Percentiles rank a stretch among this genome's conserved stretches.
Evolutionary conservation across 2,113 vertebrate genomes (phyloP).

Genomic region (Diadophis punctatus): DNA sequence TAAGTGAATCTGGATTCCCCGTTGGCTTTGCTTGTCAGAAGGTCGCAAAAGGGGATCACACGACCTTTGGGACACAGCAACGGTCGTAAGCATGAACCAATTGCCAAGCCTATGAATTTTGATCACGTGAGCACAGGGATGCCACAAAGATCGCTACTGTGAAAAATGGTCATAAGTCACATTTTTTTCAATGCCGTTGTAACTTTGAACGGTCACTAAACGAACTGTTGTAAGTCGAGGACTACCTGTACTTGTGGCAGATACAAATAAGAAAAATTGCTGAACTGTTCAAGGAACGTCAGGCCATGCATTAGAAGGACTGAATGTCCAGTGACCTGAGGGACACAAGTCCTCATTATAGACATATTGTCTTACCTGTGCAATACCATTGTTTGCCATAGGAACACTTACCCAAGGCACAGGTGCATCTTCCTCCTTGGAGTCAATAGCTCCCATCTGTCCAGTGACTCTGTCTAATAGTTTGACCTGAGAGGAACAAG

Average conservation of each 20-base stretch:
- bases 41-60: too few species aligned
- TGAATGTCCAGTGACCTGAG: background rate
- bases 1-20: background rate
- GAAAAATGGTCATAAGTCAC: background rate
- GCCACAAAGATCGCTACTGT: background rate
- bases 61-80: background rate
- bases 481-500: slow-evolving; percentile 21
- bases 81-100: background rate
- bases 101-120: background rate
- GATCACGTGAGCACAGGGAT: background rate
- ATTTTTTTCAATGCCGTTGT: background rate
- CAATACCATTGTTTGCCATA: background rate
- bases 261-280: background rate
- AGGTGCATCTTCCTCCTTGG: slow-evolving; percentile 28
- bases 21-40: background rate
- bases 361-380: background rate
- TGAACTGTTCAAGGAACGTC: background rate
- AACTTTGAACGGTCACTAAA: background rate
- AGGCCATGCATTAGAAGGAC: background rate
- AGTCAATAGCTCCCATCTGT: background rate
- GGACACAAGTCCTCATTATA: background rate
- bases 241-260: background rate
- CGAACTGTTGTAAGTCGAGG: background rate
- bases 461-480: slow-evolving; percentile 29
- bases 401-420: slow-evolving; percentile 52